These are phyloP conservation scores for Bombyx mandarina DNA, from an alignment of 1,140 invertebrate genomes.

Conservation along the genomic window DNA sequence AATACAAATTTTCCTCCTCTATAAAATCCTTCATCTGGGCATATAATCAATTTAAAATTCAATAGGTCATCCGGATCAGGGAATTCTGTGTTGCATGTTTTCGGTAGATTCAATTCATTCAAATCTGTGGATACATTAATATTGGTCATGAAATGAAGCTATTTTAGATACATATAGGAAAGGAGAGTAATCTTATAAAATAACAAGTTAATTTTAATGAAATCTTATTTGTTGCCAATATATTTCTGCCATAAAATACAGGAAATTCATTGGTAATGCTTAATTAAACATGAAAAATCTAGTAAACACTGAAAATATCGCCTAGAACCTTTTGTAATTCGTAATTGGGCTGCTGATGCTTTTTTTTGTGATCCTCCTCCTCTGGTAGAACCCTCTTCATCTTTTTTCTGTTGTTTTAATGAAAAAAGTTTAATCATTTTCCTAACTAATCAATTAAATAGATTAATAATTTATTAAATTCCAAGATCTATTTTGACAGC, in stretches of 20 bases:
- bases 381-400: slow-evolving; percentile 87
- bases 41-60: slow-evolving; percentile 96
- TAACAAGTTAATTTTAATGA: not conserved
- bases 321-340: slow-evolving; percentile 93
- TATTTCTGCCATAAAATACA: not conserved
- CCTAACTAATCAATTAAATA: slow-evolving; percentile 54
- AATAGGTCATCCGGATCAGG: slow-evolving; percentile 96
- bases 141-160: not conserved
- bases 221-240: too few species aligned
- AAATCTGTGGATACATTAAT: slow-evolving; percentile 81
- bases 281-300: not conserved
- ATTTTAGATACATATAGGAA: not conserved
- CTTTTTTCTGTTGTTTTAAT: slow-evolving; percentile 97
- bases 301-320: slow-evolving; percentile 6
- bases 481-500: slow-evolving; percentile 60
- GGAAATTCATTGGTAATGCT: not conserved
- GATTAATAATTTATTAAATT: slow-evolving; percentile 47
- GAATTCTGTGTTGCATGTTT: slow-evolving; percentile 96
- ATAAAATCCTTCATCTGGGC: slow-evolving; percentile 98
- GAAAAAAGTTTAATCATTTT: slow-evolving; percentile 98
- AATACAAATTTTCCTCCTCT: slow-evolving; percentile 94
- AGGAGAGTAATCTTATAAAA: not conserved
- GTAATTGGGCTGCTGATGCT: slow-evolving; percentile 94
- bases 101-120: slow-evolving; percentile 96
- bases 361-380: slow-evolving; percentile 87